Evolutionary conservation across 2,888 invertebrate species (phyloP).

Genomic region (Lucinisca nassula): DNA sequence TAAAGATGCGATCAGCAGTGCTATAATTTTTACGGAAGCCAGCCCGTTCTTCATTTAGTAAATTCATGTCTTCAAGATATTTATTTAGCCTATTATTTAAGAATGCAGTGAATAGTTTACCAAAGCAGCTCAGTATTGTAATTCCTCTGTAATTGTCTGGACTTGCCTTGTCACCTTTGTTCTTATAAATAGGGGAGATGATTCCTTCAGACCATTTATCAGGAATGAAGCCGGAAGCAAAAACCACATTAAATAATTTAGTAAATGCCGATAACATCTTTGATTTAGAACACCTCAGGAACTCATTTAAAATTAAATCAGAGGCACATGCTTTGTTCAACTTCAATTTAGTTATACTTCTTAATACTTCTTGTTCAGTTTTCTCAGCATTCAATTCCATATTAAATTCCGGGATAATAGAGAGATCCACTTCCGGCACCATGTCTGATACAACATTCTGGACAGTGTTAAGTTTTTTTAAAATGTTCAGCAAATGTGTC

Average conservation of each 20-base stretch:
- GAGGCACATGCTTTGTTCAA: not conserved
- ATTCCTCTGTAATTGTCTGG: not conserved
- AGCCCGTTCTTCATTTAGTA: not conserved
- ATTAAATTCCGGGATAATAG: not conserved
- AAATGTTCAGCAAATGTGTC: not conserved
- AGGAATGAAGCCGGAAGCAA: constrained; percentile 5
- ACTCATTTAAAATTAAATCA: constrained; percentile 4
- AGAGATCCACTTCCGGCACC: not conserved
- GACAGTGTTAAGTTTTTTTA: not conserved
- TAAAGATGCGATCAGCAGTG: not conserved
- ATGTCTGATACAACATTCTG: not conserved
- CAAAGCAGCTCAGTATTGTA: not conserved
- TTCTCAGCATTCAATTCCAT: not conserved
- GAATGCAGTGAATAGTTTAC: not conserved
- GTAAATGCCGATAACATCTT: not conserved
- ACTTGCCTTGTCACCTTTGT: constrained; percentile 9
- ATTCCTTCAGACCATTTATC: not conserved
- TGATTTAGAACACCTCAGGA: not conserved
- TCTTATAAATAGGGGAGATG: not conserved
- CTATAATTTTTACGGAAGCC: not conserved
- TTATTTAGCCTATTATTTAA: not conserved
- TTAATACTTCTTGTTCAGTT: not conserved
- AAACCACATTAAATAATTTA: constrained; percentile 2
- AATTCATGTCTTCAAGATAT: not conserved
- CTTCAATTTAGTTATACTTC: not conserved